A percentile compares a stretch with the other conserved stretches of the same genome.
Evolutionary conservation across 2,888 invertebrate genomes (phyloP).

Genomic region (Cotesia congregata): DNA sequence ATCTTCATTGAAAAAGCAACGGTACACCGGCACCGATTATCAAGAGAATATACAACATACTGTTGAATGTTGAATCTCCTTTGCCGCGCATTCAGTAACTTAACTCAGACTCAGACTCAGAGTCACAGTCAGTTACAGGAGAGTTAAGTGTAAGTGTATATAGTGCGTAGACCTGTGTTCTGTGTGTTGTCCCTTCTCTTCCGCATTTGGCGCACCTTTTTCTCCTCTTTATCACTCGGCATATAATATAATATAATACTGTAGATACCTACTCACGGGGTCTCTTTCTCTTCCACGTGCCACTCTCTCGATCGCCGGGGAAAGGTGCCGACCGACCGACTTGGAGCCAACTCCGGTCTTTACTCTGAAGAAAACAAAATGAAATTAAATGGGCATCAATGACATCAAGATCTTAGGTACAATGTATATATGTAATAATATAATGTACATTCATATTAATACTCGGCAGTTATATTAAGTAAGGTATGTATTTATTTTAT

Average conservation of each 20-base stretch:
- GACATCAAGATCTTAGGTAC: background rate
- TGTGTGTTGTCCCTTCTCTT: slow-evolving; percentile 34
- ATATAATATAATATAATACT: background rate
- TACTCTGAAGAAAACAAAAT: slow-evolving; percentile 2
- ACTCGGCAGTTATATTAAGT: background rate
- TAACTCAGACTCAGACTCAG: too few relatives aligned
- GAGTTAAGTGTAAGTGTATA: slow-evolving; percentile 14
- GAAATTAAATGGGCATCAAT: background rate
- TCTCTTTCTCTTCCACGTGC: slow-evolving; percentile 34
- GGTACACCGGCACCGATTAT: slow-evolving; percentile 73
- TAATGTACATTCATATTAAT: background rate
- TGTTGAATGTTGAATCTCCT: slow-evolving; percentile 49
- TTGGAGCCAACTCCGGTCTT: slow-evolving; percentile 1
- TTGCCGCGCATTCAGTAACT: slow-evolving; percentile 48
- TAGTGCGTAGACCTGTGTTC: slow-evolving; percentile 32
- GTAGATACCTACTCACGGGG: background rate
- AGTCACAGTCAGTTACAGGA: background rate
- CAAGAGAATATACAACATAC: slow-evolving; percentile 36
- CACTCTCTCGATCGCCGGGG: slow-evolving; percentile 25
- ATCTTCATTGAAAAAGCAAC: slow-evolving; percentile 71
- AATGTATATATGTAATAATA: background rate
- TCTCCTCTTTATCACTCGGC: slow-evolving; percentile 19
- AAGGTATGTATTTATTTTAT: background rate
- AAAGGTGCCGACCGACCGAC: slow-evolving; percentile 30
- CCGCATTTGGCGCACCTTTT: slow-evolving; percentile 28